A percentile compares a stretch with the other conserved stretches of the same genome.
Evolutionary conservation across 2,888 invertebrate genomes (phyloP).

Genomic region (Drosophila limbata): DNA sequence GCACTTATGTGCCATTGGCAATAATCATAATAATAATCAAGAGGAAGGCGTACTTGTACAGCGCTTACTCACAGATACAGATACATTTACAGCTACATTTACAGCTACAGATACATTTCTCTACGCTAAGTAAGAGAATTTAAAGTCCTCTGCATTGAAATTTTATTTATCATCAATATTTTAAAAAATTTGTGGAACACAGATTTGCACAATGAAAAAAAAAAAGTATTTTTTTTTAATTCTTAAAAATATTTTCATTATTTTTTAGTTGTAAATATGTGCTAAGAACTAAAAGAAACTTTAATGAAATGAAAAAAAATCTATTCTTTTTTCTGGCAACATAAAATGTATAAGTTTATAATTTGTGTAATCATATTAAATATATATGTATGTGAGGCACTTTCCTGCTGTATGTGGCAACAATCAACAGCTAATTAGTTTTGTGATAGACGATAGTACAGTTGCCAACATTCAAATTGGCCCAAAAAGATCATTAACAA

Average conservation of each 20-base stretch:
- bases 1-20: slow-evolving; percentile 72
- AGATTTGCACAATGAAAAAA: no score
- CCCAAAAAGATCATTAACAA: slow-evolving; percentile 58
- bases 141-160: slow-evolving; percentile 16
- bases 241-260: no score
- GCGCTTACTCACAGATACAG: slow-evolving; percentile 48
- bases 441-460: slow-evolving; percentile 5
- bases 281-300: no score
- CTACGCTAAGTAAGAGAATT: slow-evolving; percentile 31
- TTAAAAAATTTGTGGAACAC: no score
- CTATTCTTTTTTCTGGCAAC: no score
- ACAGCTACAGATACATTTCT: slow-evolving; percentile 37
- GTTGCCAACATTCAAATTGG: slow-evolving; percentile 12
- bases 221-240: no score
- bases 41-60: slow-evolving; percentile 54
- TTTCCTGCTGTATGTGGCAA: slow-evolving; percentile 7
- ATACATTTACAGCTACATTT: slow-evolving; percentile 34
- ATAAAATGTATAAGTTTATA: neutral
- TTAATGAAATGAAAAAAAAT: no score
- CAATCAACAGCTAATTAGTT: slow-evolving; percentile 46
- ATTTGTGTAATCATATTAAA: neutral
- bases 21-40: slow-evolving; percentile 62
- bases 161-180: no score
- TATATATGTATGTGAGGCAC: no score
- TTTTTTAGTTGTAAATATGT: no score